Evolutionary conservation across 2,113 vertebrate genomes (phyloP).

Genomic region (Zosterops japonicus): DNA sequence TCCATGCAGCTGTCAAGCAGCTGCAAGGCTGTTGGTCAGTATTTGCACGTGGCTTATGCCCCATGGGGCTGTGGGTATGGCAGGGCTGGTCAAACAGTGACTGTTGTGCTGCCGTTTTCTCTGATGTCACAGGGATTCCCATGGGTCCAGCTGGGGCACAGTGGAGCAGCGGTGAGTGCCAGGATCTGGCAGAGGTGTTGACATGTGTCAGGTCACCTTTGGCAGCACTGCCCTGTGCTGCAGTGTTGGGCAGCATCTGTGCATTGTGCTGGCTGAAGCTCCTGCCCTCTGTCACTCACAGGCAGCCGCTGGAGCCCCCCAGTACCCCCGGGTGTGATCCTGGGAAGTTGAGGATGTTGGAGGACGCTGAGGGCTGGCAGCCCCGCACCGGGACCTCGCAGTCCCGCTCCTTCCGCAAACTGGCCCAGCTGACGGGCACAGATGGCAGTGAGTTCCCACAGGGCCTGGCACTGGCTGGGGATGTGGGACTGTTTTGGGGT

Average conservation of each 20-base stretch:
- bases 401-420: conserved; percentile 13
- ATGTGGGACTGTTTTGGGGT: fast-evolving
- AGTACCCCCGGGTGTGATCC: conserved; percentile 62
- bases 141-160: background rate
- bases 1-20: fast-evolving
- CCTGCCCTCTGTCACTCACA: conserved; percentile 53
- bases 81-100: background rate
- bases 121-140: background rate
- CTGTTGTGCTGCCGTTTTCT: background rate
- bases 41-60: fast-evolving
- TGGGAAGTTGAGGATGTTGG: conserved; percentile 91
- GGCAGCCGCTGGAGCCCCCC: conserved; percentile 74
- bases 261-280: background rate
- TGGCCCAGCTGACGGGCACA: conserved; percentile 22
- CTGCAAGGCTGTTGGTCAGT: background rate
- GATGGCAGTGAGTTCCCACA: conserved; percentile 78
- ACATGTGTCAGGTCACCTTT: background rate
- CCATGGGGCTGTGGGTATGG: background rate
- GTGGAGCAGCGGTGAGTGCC: conserved; percentile 18
- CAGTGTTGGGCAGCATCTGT: background rate
- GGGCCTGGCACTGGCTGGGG: background rate
- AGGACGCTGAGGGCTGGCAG: conserved; percentile 92
- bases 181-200: background rate
- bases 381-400: conserved; percentile 83
- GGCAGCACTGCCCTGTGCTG: background rate